These are phyloP conservation scores for Mimas tiliae DNA, from an alignment of 2,888 invertebrate species.

Conservation along the genomic window DNA sequence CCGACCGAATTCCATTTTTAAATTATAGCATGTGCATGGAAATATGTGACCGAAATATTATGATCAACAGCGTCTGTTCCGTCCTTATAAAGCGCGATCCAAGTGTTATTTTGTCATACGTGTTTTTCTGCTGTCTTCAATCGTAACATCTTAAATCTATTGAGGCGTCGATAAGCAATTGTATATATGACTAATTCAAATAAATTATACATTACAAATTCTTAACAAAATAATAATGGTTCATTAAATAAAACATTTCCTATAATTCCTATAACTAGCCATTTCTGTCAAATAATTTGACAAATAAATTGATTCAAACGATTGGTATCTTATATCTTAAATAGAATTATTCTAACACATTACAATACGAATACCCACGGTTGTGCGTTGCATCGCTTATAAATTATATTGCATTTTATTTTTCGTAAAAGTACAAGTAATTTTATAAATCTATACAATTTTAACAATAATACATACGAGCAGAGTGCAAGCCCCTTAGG, in stretches of 20 bases:
- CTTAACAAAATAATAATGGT: not conserved
- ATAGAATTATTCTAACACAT: slow-evolving; percentile 5
- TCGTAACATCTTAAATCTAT: slow-evolving; percentile 18
- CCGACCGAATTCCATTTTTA: not conserved
- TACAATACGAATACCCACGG: not conserved
- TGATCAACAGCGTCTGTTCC: not conserved
- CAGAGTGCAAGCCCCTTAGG: slow-evolving; percentile 13
- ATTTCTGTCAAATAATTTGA: too few species aligned
- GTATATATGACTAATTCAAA: slow-evolving; percentile 8
- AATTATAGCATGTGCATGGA: too few species aligned
- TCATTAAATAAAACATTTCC: slow-evolving; percentile 1
- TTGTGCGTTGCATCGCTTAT: not conserved
- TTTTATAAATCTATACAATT: slow-evolving; percentile 4
- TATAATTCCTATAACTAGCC: too few species aligned
- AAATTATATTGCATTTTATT: not conserved
- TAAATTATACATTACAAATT: slow-evolving; percentile 8
- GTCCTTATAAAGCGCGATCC: not conserved
- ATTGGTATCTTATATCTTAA: not conserved
- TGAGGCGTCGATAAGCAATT: slow-evolving; percentile 18
- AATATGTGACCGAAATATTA: not conserved
- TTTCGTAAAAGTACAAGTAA: not conserved
- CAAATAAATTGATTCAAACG: not conserved
- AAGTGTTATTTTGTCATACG: slow-evolving; percentile 4
- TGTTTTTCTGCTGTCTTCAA: slow-evolving; percentile 12
- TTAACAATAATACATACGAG: slow-evolving; percentile 8